Evolutionary conservation across 2,888 invertebrate species (phyloP).

Genomic region (Nemurella pictetii): DNA sequence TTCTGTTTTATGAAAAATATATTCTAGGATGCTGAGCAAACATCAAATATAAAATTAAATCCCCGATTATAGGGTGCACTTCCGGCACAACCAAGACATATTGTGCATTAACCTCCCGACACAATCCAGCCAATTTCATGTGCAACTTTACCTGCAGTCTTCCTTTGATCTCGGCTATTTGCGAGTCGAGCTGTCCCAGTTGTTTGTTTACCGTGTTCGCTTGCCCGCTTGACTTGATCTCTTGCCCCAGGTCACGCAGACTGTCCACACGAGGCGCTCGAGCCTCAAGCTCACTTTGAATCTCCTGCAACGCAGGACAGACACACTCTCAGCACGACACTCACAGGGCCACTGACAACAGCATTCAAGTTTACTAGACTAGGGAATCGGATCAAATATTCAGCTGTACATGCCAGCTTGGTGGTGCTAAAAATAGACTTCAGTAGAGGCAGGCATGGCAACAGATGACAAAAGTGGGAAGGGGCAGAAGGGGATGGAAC

Average conservation of each 20-base stretch:
- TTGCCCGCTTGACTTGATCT: slow-evolving; percentile 42
- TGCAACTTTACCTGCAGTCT: slow-evolving; percentile 19
- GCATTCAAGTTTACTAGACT: not conserved
- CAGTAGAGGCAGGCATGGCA: not conserved
- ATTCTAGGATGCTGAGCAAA: too few relatives aligned
- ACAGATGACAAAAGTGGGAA: not conserved
- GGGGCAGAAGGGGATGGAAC: not conserved
- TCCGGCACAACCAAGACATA: not conserved
- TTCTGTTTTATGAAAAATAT: too few relatives aligned
- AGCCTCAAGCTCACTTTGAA: slow-evolving; percentile 44
- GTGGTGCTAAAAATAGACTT: not conserved
- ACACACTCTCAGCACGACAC: not conserved
- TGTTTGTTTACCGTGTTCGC: not conserved
- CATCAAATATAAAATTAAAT: not conserved
- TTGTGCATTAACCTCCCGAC: not conserved
- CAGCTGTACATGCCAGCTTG: not conserved
- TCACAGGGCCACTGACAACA: not conserved
- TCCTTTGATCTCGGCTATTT: slow-evolving; percentile 1
- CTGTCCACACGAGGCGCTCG: slow-evolving; percentile 44
- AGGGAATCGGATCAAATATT: not conserved
- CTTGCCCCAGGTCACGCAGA: slow-evolving; percentile 44
- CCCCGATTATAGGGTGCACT: not conserved
- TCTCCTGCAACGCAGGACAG: slow-evolving; percentile 40
- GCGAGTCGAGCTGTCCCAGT: slow-evolving; percentile 7
- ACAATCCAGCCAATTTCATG: not conserved